Conservation (phyloP, 1,140 invertebrate species). For the Periplaneta americana region DNA sequence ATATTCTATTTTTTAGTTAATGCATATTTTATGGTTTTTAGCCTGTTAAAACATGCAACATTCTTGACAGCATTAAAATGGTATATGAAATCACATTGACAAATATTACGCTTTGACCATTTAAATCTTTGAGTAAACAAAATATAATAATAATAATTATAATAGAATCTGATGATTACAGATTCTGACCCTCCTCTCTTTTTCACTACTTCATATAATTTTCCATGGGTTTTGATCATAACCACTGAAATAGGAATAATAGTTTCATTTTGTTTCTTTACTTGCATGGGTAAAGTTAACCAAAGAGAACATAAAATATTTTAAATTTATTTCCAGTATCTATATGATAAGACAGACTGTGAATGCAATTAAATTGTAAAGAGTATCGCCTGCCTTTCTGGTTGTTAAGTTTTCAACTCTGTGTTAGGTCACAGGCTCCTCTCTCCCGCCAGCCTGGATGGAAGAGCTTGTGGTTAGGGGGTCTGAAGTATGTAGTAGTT, state of each 20-base stretch:
- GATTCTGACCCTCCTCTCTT: not conserved
- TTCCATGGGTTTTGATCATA: not conserved
- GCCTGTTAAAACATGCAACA: too few relatives aligned
- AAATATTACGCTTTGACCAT: too few relatives aligned
- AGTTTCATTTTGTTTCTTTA: not conserved
- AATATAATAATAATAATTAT: too few relatives aligned
- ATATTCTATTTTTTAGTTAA: too few relatives aligned
- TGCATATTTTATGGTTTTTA: too few relatives aligned
- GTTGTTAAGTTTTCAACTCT: constrained; percentile 12
- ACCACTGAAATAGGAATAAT: not conserved
- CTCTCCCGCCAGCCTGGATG: not conserved
- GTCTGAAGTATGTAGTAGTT: not conserved
- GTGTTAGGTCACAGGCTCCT: constrained; percentile 6
- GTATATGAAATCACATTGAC: too few relatives aligned
- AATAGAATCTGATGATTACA: not conserved
- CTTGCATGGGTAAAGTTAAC: not conserved
- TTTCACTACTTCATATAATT: not conserved
- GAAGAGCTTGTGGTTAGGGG: not conserved
- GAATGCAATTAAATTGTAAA: constrained; percentile 6
- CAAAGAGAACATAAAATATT: not conserved
- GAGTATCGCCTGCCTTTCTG: constrained; percentile 10
- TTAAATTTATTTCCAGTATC: not conserved
- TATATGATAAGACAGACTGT: not conserved
- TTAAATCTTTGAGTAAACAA: too few relatives aligned
- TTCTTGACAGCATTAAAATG: too few relatives aligned